These are phyloP conservation scores for Xiphydria camelus DNA, from an alignment of 2,888 invertebrate species.

Conservation along the genomic window DNA sequence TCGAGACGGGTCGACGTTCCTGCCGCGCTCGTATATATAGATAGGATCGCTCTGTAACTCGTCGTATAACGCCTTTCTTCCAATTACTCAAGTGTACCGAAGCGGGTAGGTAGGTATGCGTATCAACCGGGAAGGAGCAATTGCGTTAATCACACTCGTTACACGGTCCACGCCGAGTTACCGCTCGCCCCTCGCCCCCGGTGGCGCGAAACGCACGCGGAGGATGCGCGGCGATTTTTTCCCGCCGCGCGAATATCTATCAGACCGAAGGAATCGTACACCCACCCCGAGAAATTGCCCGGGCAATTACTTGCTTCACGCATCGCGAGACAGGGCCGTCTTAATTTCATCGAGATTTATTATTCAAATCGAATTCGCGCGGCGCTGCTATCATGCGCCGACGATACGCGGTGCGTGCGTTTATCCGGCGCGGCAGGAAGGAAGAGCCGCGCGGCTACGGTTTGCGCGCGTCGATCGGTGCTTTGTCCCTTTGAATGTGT, in stretches of 20 bases:
- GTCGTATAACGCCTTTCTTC: conserved; percentile 37
- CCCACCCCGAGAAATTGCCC: conserved; percentile 1
- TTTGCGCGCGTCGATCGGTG: too few species aligned
- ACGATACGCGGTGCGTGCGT: too few species aligned
- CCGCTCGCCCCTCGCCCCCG: too few species aligned
- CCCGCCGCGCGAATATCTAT: conserved; percentile 10
- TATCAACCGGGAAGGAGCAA: conserved; percentile 38
- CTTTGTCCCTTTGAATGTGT: too few species aligned
- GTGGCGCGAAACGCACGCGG: too few species aligned
- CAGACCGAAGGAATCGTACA: conserved; percentile 5
- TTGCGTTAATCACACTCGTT: conserved; percentile 38
- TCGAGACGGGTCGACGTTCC: conserved; percentile 27
- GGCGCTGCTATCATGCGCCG: too few species aligned
- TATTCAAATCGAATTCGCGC: not conserved
- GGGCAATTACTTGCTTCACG: conserved; percentile 30
- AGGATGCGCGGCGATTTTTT: too few species aligned
- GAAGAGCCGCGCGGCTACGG: too few species aligned
- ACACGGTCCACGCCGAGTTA: conserved; percentile 33
- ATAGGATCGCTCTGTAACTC: conserved; percentile 33
- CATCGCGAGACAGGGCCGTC: conserved; percentile 31
- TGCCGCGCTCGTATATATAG: conserved; percentile 31
- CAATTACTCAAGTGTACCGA: conserved; percentile 31
- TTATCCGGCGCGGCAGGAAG: too few species aligned
- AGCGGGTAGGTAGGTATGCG: conserved; percentile 20
- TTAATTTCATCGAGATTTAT: conserved; percentile 26